Base-by-base conservation (phyloP, 2,888 invertebrate species). In the Theodoxus fluviatilis region DNA sequence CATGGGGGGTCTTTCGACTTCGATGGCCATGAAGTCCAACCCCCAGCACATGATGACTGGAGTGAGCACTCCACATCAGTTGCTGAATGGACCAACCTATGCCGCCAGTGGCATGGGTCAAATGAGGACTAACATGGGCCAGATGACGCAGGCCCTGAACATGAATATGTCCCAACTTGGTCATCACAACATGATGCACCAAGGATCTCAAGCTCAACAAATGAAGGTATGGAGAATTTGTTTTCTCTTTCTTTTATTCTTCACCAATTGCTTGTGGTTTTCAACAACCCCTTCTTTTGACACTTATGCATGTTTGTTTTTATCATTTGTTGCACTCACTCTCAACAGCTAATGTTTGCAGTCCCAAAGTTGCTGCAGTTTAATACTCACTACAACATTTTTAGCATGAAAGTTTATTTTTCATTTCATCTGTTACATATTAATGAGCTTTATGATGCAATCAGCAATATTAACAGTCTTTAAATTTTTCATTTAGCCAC, bases 61-160 rank as follows among this genome's bases (percentile, higher is more conserved):
- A 67, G 70, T 75, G 28, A 49, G 38, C 69, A 12, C 69, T 64
- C 38, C 69, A 63, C 49, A 80, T 76, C 81, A 78, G 69, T 78
- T 81, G 76, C 78, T 86, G 75, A 87, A 86, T 79, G 86, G 86
- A 73, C 86, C 84, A 67, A 82, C 80, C 68, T 79, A 70, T 71
- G 25, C 73, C 65, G 57, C 73, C 76, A 72, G 9, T 9, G 78
- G 78, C 15, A 77, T 81, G 77, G 75, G 78, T 43, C 80, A 79
- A 68, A 78, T 81, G 76, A n/a, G n/a, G n/a, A n/a, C n/a, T n/a
- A n/a, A n/a, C n/a, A n/a, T n/a, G n/a, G n/a, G n/a, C n/a, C n/a
- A n/a, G n/a, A n/a, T n/a, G n/a, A n/a, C 70, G 73, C 73, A 47
- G 66, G 77, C 70, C 74, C n/a, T n/a, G n/a, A n/a, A n/a, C n/a